Evolutionary conservation across 2,888 invertebrate species (phyloP), one percentile per base, ranked within the genome.

Genomic region (Dasysyrphus tricinctus): DNA sequence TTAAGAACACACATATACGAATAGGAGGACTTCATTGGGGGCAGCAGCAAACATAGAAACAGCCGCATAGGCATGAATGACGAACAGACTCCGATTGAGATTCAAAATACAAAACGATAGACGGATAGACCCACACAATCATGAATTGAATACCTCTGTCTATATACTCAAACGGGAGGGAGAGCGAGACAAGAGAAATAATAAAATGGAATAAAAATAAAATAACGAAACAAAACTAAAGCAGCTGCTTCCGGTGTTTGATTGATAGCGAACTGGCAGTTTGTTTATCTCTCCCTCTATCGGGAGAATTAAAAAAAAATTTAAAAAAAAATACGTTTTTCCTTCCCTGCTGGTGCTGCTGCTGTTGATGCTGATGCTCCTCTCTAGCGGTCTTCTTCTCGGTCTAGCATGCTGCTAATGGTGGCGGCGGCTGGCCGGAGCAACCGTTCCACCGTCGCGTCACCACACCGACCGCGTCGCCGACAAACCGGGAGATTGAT

Each of bases 191-290:
- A 81, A 56, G 77, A 78, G 42, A 86, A 84, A 86, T 72, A 84
- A 86, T 72, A 80, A 83, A 70, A 80, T 76, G 90, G 89, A 89
- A 91, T 75, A 83, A 76, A 87, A 83, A 83, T 72, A 76, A 82
- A 82, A 88, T 82, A 82, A 81, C 81, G 85, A 91, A 91, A 91
- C 90, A 91, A 91, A 92, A 91, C 91, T 91, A 91, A 92, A 92
- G 91, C 92, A 92, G 92, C 92, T 91, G 92, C 92, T 92, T 92
- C 92, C 92, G 92, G 92, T 92, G 91, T 91, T 92, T 92, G 92
- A 92, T 92, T 92, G 92, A 92, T 92, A 92, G 92, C 92, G 90
- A 91, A 90, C 91, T 92, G 92, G 91, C 88, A 91, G 91, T 92
- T 91, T 91, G 91, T 91, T 91, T 91, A 91, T 92, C 91, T 91